Percentiles rank a stretch among this genome's conserved stretches.
Evolutionary conservation across 1,140 invertebrate genomes (phyloP).

Genomic region (Nixonia krombeini): DNA sequence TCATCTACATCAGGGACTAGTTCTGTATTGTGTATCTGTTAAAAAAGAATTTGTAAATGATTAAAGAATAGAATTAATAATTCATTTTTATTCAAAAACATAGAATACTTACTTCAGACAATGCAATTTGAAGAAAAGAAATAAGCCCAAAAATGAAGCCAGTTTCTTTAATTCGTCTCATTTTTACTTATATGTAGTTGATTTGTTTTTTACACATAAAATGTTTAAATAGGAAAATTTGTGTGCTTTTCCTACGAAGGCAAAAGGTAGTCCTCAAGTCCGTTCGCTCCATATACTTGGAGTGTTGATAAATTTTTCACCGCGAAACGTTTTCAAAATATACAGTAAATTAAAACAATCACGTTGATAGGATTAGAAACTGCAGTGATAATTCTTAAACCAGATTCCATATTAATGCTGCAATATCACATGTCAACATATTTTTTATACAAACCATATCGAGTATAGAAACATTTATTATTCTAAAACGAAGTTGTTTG

Average conservation of each 20-base stretch:
- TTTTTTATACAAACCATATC: no score
- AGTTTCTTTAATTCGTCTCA: background rate
- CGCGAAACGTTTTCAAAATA: no score
- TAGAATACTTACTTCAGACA: background rate
- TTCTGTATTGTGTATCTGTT: constrained; percentile 73
- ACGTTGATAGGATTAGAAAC: no score
- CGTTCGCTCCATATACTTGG: background rate
- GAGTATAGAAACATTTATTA: no score
- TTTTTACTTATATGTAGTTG: background rate
- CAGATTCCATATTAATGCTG: no score
- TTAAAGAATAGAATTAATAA: background rate
- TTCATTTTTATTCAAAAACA: background rate
- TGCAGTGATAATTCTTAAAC: no score
- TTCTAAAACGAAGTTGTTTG: no score
- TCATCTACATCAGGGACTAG: constrained; percentile 79
- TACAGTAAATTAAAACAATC: no score
- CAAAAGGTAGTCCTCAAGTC: background rate
- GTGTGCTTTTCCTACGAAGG: background rate
- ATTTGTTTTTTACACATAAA: background rate
- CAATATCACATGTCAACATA: no score
- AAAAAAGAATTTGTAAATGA: constrained; percentile 2
- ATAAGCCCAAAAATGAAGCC: background rate
- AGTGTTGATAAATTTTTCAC: background rate
- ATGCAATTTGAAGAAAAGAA: background rate
- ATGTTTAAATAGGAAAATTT: background rate